A percentile compares a stretch with the other conserved stretches of the same genome.
Evolutionary conservation across 1,140 invertebrate species (phyloP).

Genomic region (Paracyclopina nana): DNA sequence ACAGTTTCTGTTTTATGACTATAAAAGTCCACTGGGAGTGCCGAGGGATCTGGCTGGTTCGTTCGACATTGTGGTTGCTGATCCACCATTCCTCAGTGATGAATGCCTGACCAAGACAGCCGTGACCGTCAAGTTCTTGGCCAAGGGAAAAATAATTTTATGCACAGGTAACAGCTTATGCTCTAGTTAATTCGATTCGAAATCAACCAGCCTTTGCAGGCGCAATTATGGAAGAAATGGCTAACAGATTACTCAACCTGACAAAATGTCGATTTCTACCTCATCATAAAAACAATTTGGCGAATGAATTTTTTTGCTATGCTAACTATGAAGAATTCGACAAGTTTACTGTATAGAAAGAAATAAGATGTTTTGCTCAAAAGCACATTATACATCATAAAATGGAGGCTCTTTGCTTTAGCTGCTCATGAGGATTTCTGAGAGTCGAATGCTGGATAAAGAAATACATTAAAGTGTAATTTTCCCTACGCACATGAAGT

Average conservation of each 20-base stretch:
- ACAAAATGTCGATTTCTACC: constrained; percentile 50
- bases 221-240: constrained; percentile 49
- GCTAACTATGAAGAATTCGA: constrained; percentile 74
- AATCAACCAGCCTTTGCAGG: constrained; percentile 31
- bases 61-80: constrained; percentile 71
- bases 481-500: too few relatives aligned
- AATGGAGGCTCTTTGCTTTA: too few relatives aligned
- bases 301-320: constrained; percentile 77
- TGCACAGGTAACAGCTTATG: constrained; percentile 51
- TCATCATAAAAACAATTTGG: constrained; percentile 63
- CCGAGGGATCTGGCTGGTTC: constrained; percentile 34
- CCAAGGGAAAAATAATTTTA: constrained; percentile 59
- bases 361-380: too few relatives aligned
- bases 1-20: constrained; percentile 76
- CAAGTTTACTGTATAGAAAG: too few relatives aligned
- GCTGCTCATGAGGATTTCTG: too few relatives aligned
- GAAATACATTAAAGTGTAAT: too few relatives aligned
- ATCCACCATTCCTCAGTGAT: constrained; percentile 81
- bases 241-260: constrained; percentile 39
- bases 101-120: constrained; percentile 74
- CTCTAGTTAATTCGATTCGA: not conserved
- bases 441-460: too few relatives aligned
- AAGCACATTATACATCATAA: too few relatives aligned
- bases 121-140: constrained; percentile 49
- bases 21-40: constrained; percentile 52